Base-by-base conservation (phyloP, 1,140 invertebrate species). In the Trachymyrmex cornetzi region DNA sequence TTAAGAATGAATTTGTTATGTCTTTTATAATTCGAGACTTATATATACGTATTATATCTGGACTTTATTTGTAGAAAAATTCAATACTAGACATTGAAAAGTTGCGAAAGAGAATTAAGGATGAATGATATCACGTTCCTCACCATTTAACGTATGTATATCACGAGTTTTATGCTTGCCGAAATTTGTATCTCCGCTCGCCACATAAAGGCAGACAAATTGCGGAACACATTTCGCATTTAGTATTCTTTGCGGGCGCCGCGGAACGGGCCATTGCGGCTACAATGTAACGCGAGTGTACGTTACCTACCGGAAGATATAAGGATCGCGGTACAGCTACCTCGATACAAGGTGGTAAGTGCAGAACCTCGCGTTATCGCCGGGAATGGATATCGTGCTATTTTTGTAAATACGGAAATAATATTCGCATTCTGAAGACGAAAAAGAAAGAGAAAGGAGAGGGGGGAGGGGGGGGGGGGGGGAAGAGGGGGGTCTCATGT, bases 181-280 rank as follows among this genome's bases (percentile, higher is more conserved):
- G 61, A 85, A 85, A 79, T 79, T 79, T 79, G 82, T 77, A 79
- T 84, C 80, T 61, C 69, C 80, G 74, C 74, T 85, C 61, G 82
- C 75, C 82, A 61, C 72, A 85, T 85, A 85, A 85, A 79, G 82
- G 48, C 48, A 85, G 82, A 85, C 72, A 85, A 85, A 85, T 79
- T 85, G 82, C 82, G 82, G 82, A 66, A 85, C 75, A 85, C 82
- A 72, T 67, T 85, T 79, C 64, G 82, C 72, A 85, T 77, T 79
- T 85, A 85, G 71, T 85, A 79, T 85, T 85, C 71, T 85, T 85
- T 85, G 74, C 82, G 82, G 59, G 61, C 48, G 63, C 30, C 80
- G 50, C 30, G 82, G 12, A 85, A 59, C 71, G 75, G 61, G 57
- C 82, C 74, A 85, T 85, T 85, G 82, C 61, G 59, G 82, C 82